Evolutionary conservation across 1,140 invertebrate genomes (phyloP).

Genomic region (Tyrophagus putrescentiae): DNA sequence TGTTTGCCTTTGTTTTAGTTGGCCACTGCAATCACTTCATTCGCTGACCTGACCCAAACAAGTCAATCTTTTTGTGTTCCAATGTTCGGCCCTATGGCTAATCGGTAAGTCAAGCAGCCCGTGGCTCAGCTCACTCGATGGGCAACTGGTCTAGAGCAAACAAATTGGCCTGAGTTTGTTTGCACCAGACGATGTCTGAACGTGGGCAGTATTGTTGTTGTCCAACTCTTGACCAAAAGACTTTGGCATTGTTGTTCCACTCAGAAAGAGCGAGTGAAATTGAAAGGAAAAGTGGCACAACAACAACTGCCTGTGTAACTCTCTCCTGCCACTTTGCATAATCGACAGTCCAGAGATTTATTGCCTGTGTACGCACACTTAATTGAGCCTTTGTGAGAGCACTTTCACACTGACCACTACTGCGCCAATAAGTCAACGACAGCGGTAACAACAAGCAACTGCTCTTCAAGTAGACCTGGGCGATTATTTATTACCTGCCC

Average conservation of each 20-base stretch:
- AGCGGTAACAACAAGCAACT: conserved; percentile 4
- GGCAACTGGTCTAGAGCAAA: no score
- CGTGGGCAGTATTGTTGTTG: no score
- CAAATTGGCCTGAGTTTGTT: conserved; percentile 13
- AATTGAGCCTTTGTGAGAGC: conserved; percentile 5
- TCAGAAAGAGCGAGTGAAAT: no score
- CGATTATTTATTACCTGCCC: conserved; percentile 2
- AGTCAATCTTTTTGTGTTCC: no score
- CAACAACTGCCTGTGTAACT: neutral
- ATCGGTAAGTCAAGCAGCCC: no score
- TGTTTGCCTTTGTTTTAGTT: no score
- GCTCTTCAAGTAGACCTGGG: neutral
- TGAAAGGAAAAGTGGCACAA: no score
- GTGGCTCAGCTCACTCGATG: no score
- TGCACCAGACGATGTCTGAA: neutral
- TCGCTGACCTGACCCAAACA: no score
- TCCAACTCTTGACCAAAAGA: neutral
- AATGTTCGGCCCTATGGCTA: no score
- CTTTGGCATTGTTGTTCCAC: neutral
- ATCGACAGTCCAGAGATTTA: conserved; percentile 8
- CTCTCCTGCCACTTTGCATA: conserved; percentile 2
- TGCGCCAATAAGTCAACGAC: neutral
- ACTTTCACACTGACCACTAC: neutral
- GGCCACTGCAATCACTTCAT: no score
- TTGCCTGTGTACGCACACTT: conserved; percentile 14